A percentile compares a stretch with the other conserved stretches of the same genome.
Conservation (phyloP, 2,888 invertebrate species). For the Itoplectis maculator region DNA sequence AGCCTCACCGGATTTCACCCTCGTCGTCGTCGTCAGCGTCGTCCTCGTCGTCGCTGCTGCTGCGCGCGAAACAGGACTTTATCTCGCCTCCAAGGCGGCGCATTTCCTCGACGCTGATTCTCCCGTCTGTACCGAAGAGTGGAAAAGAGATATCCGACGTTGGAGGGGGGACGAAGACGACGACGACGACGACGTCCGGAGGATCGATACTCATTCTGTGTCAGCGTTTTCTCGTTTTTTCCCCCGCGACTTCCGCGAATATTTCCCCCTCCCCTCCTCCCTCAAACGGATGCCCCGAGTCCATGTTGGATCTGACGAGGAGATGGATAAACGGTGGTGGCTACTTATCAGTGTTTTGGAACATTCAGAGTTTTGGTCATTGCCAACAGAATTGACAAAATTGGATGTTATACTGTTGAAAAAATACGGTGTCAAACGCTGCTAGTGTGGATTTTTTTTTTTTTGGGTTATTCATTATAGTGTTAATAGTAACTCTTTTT, state of each 20-base stretch:
- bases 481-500: too few species aligned
- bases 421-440: too few species aligned
- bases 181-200: not conserved
- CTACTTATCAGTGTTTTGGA: not conserved
- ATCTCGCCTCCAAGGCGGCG: slow-evolving; percentile 48
- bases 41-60: slow-evolving; percentile 43
- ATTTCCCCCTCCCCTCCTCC: slow-evolving; percentile 8
- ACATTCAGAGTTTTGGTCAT: not conserved
- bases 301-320: not conserved
- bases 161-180: not conserved
- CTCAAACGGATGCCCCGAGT: not conserved
- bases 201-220: slow-evolving; percentile 30
- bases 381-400: too few species aligned
- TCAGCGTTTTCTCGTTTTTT: not conserved
- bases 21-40: slow-evolving; percentile 49
- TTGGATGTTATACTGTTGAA: too few species aligned
- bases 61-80: slow-evolving; percentile 47
- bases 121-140: slow-evolving; percentile 10
- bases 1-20: slow-evolving; percentile 53
- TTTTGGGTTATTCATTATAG: too few species aligned
- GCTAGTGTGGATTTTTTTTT: too few species aligned
- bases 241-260: not conserved
- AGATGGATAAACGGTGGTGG: not conserved
- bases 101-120: slow-evolving; percentile 39
- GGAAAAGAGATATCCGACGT: slow-evolving; percentile 18